A percentile compares a stretch with the other conserved stretches of the same genome.
These are phyloP conservation scores for Labeo calbasu DNA, from an alignment of 2,797 vertebrate genomes.

Conservation along the genomic window DNA sequence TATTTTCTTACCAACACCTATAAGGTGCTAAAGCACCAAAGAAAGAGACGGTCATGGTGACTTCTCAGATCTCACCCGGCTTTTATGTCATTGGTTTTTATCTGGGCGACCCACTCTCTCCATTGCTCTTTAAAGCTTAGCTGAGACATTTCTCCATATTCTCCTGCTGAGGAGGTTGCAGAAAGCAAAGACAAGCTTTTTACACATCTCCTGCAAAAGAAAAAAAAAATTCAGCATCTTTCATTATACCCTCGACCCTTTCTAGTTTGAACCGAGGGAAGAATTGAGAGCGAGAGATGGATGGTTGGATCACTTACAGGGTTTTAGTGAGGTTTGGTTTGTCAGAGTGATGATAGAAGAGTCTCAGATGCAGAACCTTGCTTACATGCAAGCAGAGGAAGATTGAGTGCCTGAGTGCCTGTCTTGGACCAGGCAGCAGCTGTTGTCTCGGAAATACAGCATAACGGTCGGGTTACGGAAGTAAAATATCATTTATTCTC, in stretches of 20 bases:
- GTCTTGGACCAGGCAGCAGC: neutral
- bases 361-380: neutral
- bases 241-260: slow-evolving; percentile 32
- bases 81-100: slow-evolving; percentile 34
- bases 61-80: slow-evolving; percentile 13
- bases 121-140: slow-evolving; percentile 2
- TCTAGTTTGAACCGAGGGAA: neutral
- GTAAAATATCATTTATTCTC: neutral
- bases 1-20: slow-evolving; percentile 31
- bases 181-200: slow-evolving; percentile 16
- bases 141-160: slow-evolving; percentile 11
- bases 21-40: slow-evolving; percentile 31
- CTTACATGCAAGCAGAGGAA: slow-evolving; percentile 4
- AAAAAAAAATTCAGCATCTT: slow-evolving; percentile 39
- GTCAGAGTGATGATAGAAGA: neutral
- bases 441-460: slow-evolving; percentile 32
- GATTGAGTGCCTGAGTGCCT: neutral
- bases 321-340: neutral
- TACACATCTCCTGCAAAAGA: neutral
- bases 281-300: neutral
- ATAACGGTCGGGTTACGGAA: neutral
- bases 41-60: slow-evolving; percentile 20
- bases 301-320: slow-evolving; percentile 9
- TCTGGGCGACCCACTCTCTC: slow-evolving; percentile 28
- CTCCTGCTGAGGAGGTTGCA: slow-evolving; percentile 1